Base-by-base conservation (phyloP, 2,888 invertebrate species). In the Troglohyphantes excavatus region DNA sequence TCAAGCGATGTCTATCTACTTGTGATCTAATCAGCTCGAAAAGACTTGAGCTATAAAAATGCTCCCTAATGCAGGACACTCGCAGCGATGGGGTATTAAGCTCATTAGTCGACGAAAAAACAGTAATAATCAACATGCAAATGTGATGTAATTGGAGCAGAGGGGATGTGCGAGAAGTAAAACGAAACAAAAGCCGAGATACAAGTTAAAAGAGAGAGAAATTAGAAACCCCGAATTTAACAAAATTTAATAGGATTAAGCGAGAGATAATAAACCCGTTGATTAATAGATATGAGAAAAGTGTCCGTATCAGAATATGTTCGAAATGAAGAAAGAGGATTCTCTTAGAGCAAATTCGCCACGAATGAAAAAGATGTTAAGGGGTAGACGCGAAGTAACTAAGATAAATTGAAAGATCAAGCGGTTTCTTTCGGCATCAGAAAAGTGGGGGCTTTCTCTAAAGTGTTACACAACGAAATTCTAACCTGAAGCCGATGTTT, bases 191-290 rank as follows among this genome's bases (percentile, higher is more conserved):
- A n/a, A n/a, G n/a, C n/a, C n/a, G n/a, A 86, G 79, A 29, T 43
- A 78, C 68, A 79, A 63, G 63, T 79, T 88, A 88, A 88, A 82
- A 88, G 88, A 88, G 89, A 68, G 76, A 59, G 89, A 89, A 89
- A 89, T 83, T 82, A 89, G 82, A 82, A 70, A 82, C 76, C 53
- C 81, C 68, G 78, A 83, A 83, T 89, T 83, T 68, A 76, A 89
- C 70, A 76, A 89, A 83, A 83, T 89, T 89, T 89, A 89, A 89
- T 89, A 83, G 89, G 89, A 89, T 89, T 83, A 89, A 83, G 83
- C 29, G 67, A 78, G 89, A 83, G 82, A 83, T 83, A 83, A 83
- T 87, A 83, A 82, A 89, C 76, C 82, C 82, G 89, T 89, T 89
- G 89, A 89, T 89, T 89, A 89, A 89, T 89, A 89, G 83, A 89